Conservation (phyloP, 1,140 invertebrate species). For the Drosophila mayri region DNA sequence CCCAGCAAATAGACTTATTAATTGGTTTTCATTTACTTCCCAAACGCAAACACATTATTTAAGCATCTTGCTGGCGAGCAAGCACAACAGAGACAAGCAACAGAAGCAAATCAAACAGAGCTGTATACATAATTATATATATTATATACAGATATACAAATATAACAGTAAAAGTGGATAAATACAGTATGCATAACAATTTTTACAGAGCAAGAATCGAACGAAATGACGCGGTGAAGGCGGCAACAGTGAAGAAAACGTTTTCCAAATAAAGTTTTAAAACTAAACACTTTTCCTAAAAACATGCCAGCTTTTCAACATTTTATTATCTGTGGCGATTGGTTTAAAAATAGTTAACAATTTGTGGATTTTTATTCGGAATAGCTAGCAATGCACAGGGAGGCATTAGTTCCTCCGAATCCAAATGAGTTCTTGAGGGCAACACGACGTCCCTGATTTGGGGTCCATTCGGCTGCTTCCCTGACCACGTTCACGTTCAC, state of each 20-base stretch:
- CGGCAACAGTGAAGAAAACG: slow-evolving; percentile 67
- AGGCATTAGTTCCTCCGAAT: slow-evolving; percentile 99
- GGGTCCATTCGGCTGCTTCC: slow-evolving; percentile 52
- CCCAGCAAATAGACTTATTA: not conserved
- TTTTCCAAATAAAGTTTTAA: slow-evolving; percentile 85
- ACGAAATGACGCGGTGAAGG: slow-evolving; percentile 28
- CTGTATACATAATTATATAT: slow-evolving; percentile 80
- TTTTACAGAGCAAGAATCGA: slow-evolving; percentile 68
- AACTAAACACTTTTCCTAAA: slow-evolving; percentile 82
- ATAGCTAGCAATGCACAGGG: slow-evolving; percentile 89
- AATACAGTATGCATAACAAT: slow-evolving; percentile 65
- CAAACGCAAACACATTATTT: not conserved
- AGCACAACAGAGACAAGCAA: slow-evolving; percentile 61
- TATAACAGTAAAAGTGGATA: slow-evolving; percentile 72
- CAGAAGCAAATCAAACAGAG: slow-evolving; percentile 82
- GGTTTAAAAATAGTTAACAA: slow-evolving; percentile 34
- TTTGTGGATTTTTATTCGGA: not conserved
- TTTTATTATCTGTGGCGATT: slow-evolving; percentile 56
- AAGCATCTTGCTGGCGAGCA: not conserved
- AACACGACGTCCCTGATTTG: slow-evolving; percentile 86
- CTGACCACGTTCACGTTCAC: slow-evolving; percentile 76
- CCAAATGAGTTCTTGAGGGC: slow-evolving; percentile 99
- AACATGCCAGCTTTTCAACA: slow-evolving; percentile 47
- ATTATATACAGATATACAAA: slow-evolving; percentile 72
- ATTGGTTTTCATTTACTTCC: slow-evolving; percentile 24